These are phyloP conservation scores for Blennius ocellaris DNA, from an alignment of 2,113 vertebrate species.

Conservation along the genomic window DNA sequence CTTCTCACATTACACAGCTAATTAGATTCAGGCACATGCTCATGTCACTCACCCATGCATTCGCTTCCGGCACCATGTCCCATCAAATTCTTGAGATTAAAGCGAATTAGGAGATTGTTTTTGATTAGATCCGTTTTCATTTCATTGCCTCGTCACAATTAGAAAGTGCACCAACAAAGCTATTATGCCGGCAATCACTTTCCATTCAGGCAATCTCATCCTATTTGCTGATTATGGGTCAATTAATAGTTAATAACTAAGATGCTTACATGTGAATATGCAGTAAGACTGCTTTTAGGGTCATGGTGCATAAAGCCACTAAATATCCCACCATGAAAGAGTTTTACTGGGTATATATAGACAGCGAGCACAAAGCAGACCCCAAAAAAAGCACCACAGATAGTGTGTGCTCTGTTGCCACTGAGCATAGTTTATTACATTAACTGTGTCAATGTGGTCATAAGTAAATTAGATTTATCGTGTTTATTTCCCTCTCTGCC, in stretches of 20 bases:
- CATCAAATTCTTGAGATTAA: constrained; percentile 69
- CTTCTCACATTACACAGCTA: constrained; percentile 69
- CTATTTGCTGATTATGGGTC: constrained; percentile 59
- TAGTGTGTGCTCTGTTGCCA: neutral
- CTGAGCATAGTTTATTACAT: constrained; percentile 25
- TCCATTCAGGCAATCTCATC: constrained; percentile 59
- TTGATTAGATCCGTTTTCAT: constrained; percentile 72
- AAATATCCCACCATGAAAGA: neutral
- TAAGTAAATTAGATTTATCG: constrained; percentile 21
- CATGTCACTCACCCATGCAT: constrained; percentile 56
- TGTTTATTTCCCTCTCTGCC: constrained; percentile 36
- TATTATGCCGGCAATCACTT: constrained; percentile 64
- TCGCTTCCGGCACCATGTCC: constrained; percentile 65
- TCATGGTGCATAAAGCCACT: neutral
- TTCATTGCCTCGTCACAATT: constrained; percentile 67
- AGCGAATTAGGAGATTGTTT: constrained; percentile 73
- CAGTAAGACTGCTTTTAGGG: neutral
- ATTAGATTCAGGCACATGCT: constrained; percentile 70
- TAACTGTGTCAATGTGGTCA: constrained; percentile 6
- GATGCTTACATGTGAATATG: constrained; percentile 18
- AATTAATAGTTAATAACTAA: constrained; percentile 60
- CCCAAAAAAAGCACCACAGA: neutral
- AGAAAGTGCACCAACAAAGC: constrained; percentile 63
- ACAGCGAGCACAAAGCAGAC: neutral
- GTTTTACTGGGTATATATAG: neutral